Conservation (phyloP, 2,888 invertebrate genomes). For the Patella caerulea region DNA sequence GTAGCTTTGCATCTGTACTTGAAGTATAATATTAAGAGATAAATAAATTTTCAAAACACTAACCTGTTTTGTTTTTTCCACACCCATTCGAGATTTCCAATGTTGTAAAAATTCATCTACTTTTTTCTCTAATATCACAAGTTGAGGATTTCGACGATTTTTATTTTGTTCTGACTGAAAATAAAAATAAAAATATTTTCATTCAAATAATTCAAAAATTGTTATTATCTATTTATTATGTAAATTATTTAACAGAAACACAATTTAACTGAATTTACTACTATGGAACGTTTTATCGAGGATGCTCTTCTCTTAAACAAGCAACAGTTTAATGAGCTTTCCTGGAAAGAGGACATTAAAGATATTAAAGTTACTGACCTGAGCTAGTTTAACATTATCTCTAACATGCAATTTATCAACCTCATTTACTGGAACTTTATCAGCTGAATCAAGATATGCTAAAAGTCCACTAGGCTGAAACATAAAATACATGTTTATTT, state of each 20-base stretch:
- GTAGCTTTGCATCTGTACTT: not conserved
- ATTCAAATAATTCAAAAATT: no score
- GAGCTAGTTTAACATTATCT: slow-evolving; percentile 95
- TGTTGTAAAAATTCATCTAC: slow-evolving; percentile 73
- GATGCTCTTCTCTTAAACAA: not conserved
- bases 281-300: not conserved
- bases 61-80: slow-evolving; percentile 67
- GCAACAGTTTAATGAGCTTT: not conserved
- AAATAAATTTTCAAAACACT: not conserved
- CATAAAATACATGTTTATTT: not conserved
- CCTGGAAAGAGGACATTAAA: not conserved
- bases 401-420: slow-evolving; percentile 76
- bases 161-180: slow-evolving; percentile 67
- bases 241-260: no score
- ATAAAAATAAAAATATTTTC: not conserved
- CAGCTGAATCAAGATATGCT: slow-evolving; percentile 88
- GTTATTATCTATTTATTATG: no score
- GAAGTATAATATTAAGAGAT: no score
- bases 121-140: slow-evolving; percentile 71
- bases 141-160: slow-evolving; percentile 64
- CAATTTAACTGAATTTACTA: no score
- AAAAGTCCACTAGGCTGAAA: slow-evolving; percentile 91
- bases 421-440: slow-evolving; percentile 81
- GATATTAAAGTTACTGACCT: slow-evolving; percentile 67
- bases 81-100: slow-evolving; percentile 72